Conservation (phyloP, 2,113 vertebrate species). For the Notarius quadriscutis region DNA sequence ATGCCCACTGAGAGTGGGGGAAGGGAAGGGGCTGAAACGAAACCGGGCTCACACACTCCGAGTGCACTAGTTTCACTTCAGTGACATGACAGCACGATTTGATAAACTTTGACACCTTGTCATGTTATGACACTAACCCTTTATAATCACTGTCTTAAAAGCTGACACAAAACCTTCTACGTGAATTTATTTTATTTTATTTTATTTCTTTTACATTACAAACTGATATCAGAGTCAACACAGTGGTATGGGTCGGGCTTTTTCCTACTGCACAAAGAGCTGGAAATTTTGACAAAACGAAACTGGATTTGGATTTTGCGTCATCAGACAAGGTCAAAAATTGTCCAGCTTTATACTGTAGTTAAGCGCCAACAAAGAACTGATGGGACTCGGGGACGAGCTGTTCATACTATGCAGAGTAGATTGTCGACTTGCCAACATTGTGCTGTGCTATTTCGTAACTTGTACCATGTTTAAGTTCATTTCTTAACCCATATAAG, state of each 20-base stretch:
- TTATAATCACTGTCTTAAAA: constrained; percentile 45
- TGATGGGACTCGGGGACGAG: neutral
- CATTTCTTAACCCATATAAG: neutral
- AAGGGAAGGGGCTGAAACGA: neutral
- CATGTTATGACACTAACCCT: constrained; percentile 36
- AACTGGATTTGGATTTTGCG: neutral
- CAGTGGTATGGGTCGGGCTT: neutral
- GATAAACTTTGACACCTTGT: neutral
- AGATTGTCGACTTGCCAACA: constrained; percentile 8
- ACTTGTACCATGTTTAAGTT: neutral
- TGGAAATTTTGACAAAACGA: neutral
- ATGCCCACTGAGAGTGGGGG: constrained; percentile 69
- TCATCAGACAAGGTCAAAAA: neutral
- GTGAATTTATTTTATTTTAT: neutral
- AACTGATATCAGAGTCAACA: neutral
- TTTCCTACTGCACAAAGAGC: neutral
- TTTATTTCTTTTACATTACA: neutral
- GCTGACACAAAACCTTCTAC: constrained; percentile 12
- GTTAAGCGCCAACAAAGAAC: neutral
- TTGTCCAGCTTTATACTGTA: neutral
- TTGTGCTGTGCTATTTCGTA: neutral
- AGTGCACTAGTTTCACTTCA: constrained; percentile 19
- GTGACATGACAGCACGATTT: neutral
- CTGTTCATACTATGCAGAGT: neutral
- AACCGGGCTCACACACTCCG: neutral